Evolutionary conservation across 1,140 invertebrate genomes (phyloP).

Genomic region (Kradibia gibbosae): DNA sequence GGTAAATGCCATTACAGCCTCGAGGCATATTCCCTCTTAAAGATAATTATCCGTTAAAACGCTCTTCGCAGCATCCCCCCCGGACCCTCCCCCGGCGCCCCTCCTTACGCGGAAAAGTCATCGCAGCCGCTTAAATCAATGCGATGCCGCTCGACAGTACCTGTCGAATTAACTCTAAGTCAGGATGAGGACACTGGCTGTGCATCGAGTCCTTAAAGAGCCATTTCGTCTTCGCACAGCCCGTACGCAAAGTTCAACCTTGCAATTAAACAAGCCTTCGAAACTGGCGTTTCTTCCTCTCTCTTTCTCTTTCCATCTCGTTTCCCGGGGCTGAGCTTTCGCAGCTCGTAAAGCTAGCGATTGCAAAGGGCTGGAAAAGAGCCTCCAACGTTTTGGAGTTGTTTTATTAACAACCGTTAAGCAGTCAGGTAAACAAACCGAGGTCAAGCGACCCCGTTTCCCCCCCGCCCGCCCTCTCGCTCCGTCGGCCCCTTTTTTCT

Average conservation of each 20-base stretch:
- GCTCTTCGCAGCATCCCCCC: no score
- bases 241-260: not conserved
- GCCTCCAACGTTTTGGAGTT: not conserved
- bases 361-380: not conserved
- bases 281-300: not conserved
- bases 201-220: not conserved
- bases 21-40: not conserved
- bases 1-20: no score
- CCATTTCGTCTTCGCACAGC: not conserved
- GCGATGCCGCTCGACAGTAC: not conserved
- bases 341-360: not conserved
- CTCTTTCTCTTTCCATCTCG: not conserved
- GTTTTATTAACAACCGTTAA: slow-evolving; percentile 56
- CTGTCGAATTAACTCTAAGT: not conserved
- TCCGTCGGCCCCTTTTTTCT: not conserved
- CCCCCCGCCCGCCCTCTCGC: no score
- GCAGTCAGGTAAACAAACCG: slow-evolving; percentile 54
- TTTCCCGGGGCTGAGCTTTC: not conserved
- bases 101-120: no score
- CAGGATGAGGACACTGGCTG: not conserved
- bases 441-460: no score
- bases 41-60: not conserved
- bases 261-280: not conserved
- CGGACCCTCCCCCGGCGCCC: no score
- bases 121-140: not conserved